Base-by-base conservation (phyloP, 2,113 vertebrate species). In the Dromas ardeola region DNA sequence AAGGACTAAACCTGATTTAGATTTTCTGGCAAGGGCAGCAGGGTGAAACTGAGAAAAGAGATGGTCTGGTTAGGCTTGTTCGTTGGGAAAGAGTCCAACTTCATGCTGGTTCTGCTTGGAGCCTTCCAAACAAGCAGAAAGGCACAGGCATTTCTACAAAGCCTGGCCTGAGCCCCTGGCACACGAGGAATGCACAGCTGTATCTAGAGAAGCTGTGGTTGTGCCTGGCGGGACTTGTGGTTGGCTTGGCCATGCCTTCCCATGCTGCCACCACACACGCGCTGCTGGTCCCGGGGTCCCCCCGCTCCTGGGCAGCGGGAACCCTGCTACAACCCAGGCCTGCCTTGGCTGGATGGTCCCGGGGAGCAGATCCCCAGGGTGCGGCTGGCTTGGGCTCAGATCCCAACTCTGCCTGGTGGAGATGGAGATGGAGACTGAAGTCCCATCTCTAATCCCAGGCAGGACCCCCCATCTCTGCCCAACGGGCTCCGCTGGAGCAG, bases 311-410 rank as follows among this genome's bases (percentile, higher is more conserved):
- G 61, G 50, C 45, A 52, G 47, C 43, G 76, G 70, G 43, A 43
- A 1, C n/a, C 3, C 11, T 36, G 59, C 9, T 10, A 10, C 34
- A 50, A 0, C 9, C 62, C 12, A 0, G 38, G 30, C 10, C 13
- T 23, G 56, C 26, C 14, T 16, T 15, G 38, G 43, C 66, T 65
- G 61, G 10, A 11, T 9, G 34, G 27, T 34, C 25, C 38, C 30
- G 38, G 78, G 74, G 5, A 50, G 65, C 53, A 43, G 74, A 17
- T 38, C 62, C 69, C 2, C 0, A 2, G 45, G 47, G 4, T 11
- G 3, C 22, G 17, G 78, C 15, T 3, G 42, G 6, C 47, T 49
- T 38, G 80, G 74, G 65, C 47, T 78, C 76, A 69, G 70, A 25
- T 4, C 53, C 83, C 80, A 42, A 7, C 63, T 42, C 50, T 36